Base-by-base conservation (phyloP, 2,888 invertebrate species). In the Xestia xanthographa region DNA sequence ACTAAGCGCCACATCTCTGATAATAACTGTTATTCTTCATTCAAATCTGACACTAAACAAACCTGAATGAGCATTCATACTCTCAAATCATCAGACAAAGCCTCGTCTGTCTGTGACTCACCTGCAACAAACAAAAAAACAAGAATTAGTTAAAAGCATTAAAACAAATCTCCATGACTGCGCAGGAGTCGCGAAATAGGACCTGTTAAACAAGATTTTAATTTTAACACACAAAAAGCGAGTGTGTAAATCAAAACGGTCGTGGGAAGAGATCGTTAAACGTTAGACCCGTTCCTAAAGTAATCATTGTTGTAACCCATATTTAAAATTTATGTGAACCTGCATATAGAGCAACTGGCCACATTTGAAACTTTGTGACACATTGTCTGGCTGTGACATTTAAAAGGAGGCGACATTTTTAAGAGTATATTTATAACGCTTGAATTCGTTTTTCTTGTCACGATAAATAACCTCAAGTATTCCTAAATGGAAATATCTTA, bases 71-170 rank as follows among this genome's bases (percentile, higher is more conserved):
- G 63, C 38, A 72, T 50, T 38, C 60, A 72, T 50, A 58, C 9
- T 62, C 58, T 34, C 29, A 62, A n/a, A 65, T 74, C 71, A 66
- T 66, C 58, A 71, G 65, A 50, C 38, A 63, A 69, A 69, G 58
- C 53, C 26, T 67, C 53, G 63, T 71, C 43, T 29, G 38, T 43
- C 66, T n/a, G 43, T 88, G 85, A 88, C 92, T 91, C 83, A 92
- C 92, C 92, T 92, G 91, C 48, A 92, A 92, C 91, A 91, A 92
- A 85, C 12, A 66, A 88, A 84, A 85, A 82, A 82, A 82, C 79
- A 85, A 77, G 79, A 66, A 80, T 89, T 67, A 87, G 77, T 80
- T 79, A 73, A 84, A 77, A 80, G 29, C 41, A 75, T 65, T 63
- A 56, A 75, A 81, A 77, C 56, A 80, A 43, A 72, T 79, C 14